Conservation (phyloP, 2,113 vertebrate genomes). For the Myxocyprinus asiaticus region DNA sequence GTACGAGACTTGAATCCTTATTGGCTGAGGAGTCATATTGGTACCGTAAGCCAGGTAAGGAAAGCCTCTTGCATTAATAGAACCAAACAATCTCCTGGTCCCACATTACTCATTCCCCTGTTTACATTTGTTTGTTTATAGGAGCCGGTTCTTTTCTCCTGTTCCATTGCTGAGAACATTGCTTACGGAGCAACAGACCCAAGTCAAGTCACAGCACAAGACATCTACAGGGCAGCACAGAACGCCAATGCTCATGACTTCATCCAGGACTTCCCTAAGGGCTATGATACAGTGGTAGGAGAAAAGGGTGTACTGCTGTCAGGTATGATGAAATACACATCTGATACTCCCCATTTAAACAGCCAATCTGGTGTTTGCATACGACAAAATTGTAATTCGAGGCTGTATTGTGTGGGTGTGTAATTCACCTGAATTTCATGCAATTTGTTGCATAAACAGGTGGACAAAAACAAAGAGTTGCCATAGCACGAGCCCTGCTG, state of each 20-base stretch:
- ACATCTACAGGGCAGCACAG: constrained; percentile 83
- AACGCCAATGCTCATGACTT: constrained; percentile 88
- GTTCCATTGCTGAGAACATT: constrained; percentile 95
- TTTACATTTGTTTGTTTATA: constrained; percentile 54
- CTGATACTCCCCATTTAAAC: not conserved
- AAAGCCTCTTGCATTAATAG: not conserved
- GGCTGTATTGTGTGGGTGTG: not conserved
- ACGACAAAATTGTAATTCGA: not conserved
- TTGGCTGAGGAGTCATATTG: constrained; percentile 90
- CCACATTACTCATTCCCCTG: not conserved
- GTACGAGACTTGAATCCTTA: constrained; percentile 86
- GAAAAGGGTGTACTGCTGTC: constrained; percentile 95
- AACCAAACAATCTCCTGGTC: not conserved
- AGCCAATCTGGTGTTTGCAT: not conserved
- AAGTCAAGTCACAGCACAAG: constrained; percentile 76
- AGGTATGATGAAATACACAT: constrained; percentile 71
- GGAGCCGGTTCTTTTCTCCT: constrained; percentile 96
- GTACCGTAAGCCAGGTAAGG: constrained; percentile 95
- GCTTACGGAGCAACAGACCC: constrained; percentile 87
- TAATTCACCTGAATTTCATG: constrained; percentile 11
- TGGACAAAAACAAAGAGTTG: constrained; percentile 97
- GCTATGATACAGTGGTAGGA: constrained; percentile 90
- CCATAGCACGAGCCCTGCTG: constrained; percentile 92
- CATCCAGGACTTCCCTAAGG: constrained; percentile 85
- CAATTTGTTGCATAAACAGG: constrained; percentile 72